phyloP scores from a whole-genome alignment of 23 tunicate species.

The Styela plicata region DNA sequence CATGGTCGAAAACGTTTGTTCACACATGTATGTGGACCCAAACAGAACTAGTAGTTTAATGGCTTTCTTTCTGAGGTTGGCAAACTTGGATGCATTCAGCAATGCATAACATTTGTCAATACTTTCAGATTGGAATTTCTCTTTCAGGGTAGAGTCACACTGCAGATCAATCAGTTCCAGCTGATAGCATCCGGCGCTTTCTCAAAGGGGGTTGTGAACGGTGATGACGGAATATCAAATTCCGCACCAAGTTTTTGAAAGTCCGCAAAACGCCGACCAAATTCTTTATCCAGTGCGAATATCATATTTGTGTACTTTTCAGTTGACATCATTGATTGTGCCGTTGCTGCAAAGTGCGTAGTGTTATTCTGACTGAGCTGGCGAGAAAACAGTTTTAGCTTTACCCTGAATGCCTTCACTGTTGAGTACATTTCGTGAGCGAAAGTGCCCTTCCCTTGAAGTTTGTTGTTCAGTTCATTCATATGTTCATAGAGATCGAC shows the following conservation, averaged over 20 bases:
- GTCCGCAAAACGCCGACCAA: slow-evolving; percentile 32
- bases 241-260: slow-evolving; percentile 21
- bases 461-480: slow-evolving; percentile 13
- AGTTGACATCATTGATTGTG: too few relatives aligned
- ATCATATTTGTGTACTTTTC: slow-evolving; percentile 25
- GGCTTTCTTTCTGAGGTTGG: slow-evolving; percentile 31
- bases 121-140: slow-evolving; percentile 4
- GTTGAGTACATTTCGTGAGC: slow-evolving; percentile 29
- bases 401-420: slow-evolving; percentile 36
- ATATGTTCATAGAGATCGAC: not conserved
- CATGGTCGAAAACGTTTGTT: slow-evolving; percentile 27
- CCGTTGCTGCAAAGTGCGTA: slow-evolving; percentile 20
- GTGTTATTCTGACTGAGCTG: slow-evolving; percentile 19
- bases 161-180: slow-evolving; percentile 38
- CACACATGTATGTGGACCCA: slow-evolving; percentile 45
- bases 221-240: slow-evolving; percentile 31
- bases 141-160: slow-evolving; percentile 20
- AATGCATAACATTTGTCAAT: slow-evolving; percentile 33
- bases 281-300: slow-evolving; percentile 26
- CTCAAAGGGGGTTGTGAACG: slow-evolving; percentile 21
- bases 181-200: slow-evolving; percentile 21
- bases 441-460: slow-evolving; percentile 42
- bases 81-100: slow-evolving; percentile 15
- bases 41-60: slow-evolving; percentile 29
- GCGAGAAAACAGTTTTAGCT: slow-evolving; percentile 30